A percentile compares a stretch with the other conserved stretches of the same genome.
Evolutionary conservation across 2,888 invertebrate species (phyloP).

Genomic region (Orthosia gothica): DNA sequence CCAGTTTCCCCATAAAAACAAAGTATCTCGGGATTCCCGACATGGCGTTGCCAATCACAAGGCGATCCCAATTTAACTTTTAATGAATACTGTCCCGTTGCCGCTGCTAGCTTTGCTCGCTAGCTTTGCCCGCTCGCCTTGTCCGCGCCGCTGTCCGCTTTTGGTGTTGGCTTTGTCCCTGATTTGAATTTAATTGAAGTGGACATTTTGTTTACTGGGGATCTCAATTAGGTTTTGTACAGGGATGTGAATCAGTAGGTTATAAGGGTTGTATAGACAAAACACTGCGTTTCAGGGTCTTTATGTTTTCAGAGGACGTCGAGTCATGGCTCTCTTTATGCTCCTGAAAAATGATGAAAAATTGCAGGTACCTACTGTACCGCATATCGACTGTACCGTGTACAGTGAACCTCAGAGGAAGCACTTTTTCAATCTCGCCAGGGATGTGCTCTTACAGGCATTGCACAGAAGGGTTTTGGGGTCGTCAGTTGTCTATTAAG

Average conservation of each 20-base stretch:
- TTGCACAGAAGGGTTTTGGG: too few relatives aligned
- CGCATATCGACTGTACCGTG: too few relatives aligned
- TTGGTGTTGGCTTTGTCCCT: slow-evolving; percentile 33
- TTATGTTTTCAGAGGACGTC: too few relatives aligned
- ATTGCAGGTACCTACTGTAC: too few relatives aligned
- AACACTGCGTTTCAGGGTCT: too few relatives aligned
- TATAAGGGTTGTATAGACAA: background rate
- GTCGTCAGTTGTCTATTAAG: too few relatives aligned
- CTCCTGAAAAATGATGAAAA: too few relatives aligned
- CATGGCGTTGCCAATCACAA: slow-evolving; percentile 60
- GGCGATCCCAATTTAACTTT: slow-evolving; percentile 68
- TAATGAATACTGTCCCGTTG: slow-evolving; percentile 59
- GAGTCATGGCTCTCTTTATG: too few relatives aligned
- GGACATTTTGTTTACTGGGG: slow-evolving; percentile 48
- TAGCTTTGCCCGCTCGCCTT: background rate
- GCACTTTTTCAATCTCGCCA: too few relatives aligned
- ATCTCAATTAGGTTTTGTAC: slow-evolving; percentile 12
- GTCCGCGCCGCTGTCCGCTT: slow-evolving; percentile 19
- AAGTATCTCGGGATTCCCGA: slow-evolving; percentile 39
- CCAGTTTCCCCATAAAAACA: slow-evolving; percentile 52
- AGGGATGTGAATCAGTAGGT: background rate
- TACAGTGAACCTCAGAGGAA: too few relatives aligned
- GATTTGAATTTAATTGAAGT: slow-evolving; percentile 67
- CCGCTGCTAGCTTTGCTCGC: slow-evolving; percentile 15
- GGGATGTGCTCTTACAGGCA: too few relatives aligned